Evolutionary conservation across 2,797 vertebrate species (phyloP).

Genomic region (Hypotaenidia philippensis): DNA sequence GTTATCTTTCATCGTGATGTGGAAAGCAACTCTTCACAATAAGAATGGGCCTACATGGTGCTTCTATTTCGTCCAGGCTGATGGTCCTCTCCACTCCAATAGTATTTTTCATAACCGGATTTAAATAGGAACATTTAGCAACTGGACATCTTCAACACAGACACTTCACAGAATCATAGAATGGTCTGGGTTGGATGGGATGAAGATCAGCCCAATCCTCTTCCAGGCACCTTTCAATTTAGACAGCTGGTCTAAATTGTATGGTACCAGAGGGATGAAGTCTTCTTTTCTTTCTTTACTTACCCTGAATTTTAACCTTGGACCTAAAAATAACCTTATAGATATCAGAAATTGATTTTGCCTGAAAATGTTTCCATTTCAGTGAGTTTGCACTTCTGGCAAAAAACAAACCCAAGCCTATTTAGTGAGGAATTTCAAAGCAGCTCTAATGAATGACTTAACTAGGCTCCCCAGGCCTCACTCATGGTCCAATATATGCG

Average conservation of each 20-base stretch:
- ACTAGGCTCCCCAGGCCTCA: neutral
- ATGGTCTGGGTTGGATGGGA: neutral
- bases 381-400: neutral
- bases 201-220: neutral
- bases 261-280: neutral
- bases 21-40: neutral
- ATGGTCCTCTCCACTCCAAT: neutral
- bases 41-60: neutral
- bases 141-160: neutral
- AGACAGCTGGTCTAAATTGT: neutral
- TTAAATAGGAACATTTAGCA: neutral
- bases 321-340: neutral
- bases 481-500: neutral
- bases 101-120: neutral
- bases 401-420: neutral
- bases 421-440: constrained; percentile 28
- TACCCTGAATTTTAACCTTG: constrained; percentile 3
- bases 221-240: neutral
- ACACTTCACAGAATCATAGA: neutral
- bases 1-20: neutral
- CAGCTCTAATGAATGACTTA: constrained; percentile 7
- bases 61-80: neutral
- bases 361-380: neutral
- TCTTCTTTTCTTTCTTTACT: neutral
- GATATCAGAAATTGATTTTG: neutral